Conservation (phyloP, 2,888 invertebrate genomes). For the Rhagonycha fulva region DNA sequence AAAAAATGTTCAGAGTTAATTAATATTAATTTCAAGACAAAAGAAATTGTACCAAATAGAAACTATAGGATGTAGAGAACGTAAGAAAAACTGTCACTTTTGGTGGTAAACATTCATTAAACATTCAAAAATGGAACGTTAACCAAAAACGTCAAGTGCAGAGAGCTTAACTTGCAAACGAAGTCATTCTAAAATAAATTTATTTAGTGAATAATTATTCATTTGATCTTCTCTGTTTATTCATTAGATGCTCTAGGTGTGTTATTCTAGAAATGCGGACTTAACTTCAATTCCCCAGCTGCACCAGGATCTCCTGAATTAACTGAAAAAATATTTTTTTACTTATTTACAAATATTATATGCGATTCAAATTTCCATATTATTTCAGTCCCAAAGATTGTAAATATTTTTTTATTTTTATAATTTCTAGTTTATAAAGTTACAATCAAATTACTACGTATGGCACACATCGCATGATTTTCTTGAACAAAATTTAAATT, state of each 20-base stretch:
- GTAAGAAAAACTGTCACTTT: background rate
- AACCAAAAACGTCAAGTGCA: background rate
- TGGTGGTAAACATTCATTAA: background rate
- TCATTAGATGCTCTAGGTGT: background rate
- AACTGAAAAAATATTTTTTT: background rate
- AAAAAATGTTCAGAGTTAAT: too few species aligned
- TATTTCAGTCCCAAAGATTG: background rate
- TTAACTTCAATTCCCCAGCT: background rate
- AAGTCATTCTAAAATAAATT: background rate
- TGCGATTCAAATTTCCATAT: too few species aligned
- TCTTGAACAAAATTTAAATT: constrained; percentile 15
- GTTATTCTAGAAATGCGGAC: background rate
- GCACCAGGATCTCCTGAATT: background rate
- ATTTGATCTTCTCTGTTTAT: background rate
- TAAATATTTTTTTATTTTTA: background rate
- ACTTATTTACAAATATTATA: background rate
- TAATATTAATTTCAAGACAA: background rate
- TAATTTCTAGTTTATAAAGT: background rate
- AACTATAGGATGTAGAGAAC: background rate
- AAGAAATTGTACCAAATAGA: background rate
- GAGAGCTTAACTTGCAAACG: background rate
- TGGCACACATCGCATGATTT: constrained; percentile 9
- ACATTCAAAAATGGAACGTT: background rate
- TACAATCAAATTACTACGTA: constrained; percentile 9
- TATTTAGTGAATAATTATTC: background rate